Evolutionary conservation across 2,888 invertebrate species (phyloP), one percentile per base, ranked within the genome.

Genomic region (Chorisops tibialis): DNA sequence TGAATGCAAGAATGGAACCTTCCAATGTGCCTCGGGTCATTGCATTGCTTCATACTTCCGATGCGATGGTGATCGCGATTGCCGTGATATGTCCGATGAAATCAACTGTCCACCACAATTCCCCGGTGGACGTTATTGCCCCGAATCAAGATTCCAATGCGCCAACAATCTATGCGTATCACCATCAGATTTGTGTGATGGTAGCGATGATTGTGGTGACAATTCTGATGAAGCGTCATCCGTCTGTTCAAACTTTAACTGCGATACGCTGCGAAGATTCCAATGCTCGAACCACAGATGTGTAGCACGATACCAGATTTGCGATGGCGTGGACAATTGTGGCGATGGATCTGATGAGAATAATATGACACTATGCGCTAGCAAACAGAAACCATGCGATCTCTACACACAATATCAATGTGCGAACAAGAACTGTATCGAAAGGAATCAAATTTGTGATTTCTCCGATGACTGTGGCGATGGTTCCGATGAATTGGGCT

Each of bases 331-430:
- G 16, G 92, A 95, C 76, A 93, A 96, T 77, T 97, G 96, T 77
- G 92, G 93, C 38, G 96, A 96, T 76, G 94, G 93, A 7, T 91
- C 91, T 0, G 97, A 97, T 77, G 96, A 97, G 79, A 95, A 95
- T 77, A 94, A 95, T 77, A 90, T 94, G 85, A 93, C 93, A 0
- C 79, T 93, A 60, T 95, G 94, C 73, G 86, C 88, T 1, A 81
- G 84, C n/a, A 85, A 87, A 65, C 83, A 85, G 54, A 85, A 87
- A 68, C 86, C 90, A 0, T 92, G 92, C 75, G 89, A 91, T 71
- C 82, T 86, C 0, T 83, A 84, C 68, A 81, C 85, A 5, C 93
- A 96, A 79, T 95, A 89, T 79, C 87, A 89, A 72, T 96, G 96
- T 78, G 89, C 91, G 60, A 94, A 93, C 77, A 86, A 88, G 64